A percentile compares a stretch with the other conserved stretches of the same genome.
Conservation (phyloP, 2,888 invertebrate genomes). For the Oligia strigilis region DNA sequence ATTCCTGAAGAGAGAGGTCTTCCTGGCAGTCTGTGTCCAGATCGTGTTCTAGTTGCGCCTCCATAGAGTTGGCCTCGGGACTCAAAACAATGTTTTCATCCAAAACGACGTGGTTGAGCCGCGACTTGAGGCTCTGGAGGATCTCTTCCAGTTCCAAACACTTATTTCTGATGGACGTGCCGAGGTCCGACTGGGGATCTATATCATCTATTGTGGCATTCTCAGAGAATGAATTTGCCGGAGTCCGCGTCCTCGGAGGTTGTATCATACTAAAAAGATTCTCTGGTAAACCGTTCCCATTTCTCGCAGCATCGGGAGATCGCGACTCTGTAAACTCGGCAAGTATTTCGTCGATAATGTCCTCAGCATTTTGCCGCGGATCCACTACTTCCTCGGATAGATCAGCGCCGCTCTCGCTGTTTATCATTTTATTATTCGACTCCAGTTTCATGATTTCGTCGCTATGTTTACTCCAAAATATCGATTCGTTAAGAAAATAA, state of each 20-base stretch:
- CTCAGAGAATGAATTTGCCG: conserved; percentile 87
- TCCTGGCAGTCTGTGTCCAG: conserved; percentile 89
- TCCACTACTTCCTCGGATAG: conserved; percentile 86
- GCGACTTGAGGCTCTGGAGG: conserved; percentile 87
- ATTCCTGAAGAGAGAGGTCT: conserved; percentile 88
- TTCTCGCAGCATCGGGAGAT: conserved; percentile 78
- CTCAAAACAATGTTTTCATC: conserved; percentile 89
- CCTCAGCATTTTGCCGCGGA: conserved; percentile 87
- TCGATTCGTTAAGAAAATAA: conserved; percentile 83
- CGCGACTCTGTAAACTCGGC: conserved; percentile 87
- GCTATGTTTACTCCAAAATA: conserved; percentile 67
- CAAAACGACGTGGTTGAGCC: conserved; percentile 88
- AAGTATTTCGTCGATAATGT: conserved; percentile 88
- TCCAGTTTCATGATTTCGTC: conserved; percentile 86
- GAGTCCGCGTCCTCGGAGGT: conserved; percentile 86
- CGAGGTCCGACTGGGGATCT: conserved; percentile 88
- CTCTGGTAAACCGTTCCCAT: conserved; percentile 83
- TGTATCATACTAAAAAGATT: conserved; percentile 85
- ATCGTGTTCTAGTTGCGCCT: conserved; percentile 88
- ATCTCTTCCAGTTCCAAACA: conserved; percentile 89
- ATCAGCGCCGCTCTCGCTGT: conserved; percentile 84
- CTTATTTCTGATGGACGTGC: conserved; percentile 88
- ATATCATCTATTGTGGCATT: conserved; percentile 86
- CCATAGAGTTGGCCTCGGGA: conserved; percentile 87
- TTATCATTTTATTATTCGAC: conserved; percentile 88